Evolutionary conservation across 2,797 vertebrate genomes (phyloP).

Genomic region (Psittacula derbiana): DNA sequence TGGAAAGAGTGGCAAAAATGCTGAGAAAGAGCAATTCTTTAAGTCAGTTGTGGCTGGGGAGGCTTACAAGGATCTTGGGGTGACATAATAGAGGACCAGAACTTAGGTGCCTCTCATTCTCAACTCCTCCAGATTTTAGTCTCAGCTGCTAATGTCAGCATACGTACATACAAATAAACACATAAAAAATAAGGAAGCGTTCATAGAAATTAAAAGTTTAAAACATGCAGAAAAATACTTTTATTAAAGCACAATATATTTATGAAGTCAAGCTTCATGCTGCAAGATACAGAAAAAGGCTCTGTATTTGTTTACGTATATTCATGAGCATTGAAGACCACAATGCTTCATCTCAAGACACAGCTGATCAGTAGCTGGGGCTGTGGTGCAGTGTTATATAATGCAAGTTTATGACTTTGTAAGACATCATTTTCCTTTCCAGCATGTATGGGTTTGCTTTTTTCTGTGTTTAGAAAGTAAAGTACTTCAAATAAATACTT

Average conservation of each 20-base stretch:
- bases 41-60: not conserved
- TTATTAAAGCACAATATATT: not conserved
- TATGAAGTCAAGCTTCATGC: not conserved
- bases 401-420: not conserved
- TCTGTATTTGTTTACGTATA: not conserved
- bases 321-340: not conserved
- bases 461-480: not conserved
- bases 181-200: not conserved
- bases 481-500: not conserved
- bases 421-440: not conserved
- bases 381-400: constrained; percentile 42
- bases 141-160: not conserved
- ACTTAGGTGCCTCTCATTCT: not conserved
- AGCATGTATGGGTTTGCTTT: not conserved
- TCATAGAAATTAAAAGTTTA: not conserved
- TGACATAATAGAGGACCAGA: not conserved
- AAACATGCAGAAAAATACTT: not conserved
- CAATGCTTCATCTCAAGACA: not conserved
- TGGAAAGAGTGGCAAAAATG: not conserved
- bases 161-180: not conserved
- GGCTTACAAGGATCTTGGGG: not conserved
- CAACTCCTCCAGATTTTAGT: not conserved
- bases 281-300: not conserved
- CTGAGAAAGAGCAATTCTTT: not conserved
- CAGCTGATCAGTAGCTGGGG: constrained; percentile 20